Base-by-base conservation (phyloP, 2,888 invertebrate genomes). In the Lagria hirta region DNA sequence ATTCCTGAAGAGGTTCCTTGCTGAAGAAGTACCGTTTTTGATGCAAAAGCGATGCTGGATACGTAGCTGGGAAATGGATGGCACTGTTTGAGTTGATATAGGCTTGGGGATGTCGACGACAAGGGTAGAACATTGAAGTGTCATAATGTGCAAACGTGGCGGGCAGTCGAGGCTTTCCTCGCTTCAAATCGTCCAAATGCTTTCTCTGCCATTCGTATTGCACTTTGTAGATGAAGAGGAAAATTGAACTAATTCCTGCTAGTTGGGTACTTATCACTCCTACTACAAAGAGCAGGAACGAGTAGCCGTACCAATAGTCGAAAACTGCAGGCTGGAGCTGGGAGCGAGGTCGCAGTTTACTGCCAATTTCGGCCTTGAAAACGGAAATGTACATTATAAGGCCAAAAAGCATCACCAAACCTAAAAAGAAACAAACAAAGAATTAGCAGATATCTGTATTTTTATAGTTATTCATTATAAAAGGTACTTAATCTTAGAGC, bases 341-440 rank as follows among this genome's bases (percentile, higher is more conserved):
- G 11, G 89, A 87, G 65, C 84, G 81, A 45, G 91, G 84, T 48
- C 88, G 80, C 44, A 93, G 75, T 72, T 93, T 93, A 63, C 86
- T 85, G 26, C 91, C 91, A 27, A 93, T 81, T 79, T 93, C 92
- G 5, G 91, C 86, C 73, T 93, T 93, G 70, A 93, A 86, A 63
- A 90, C 85, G 41, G 92, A 91, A 75, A 93, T 91, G 79, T 92
- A 93, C 79, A 92, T 89, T 64, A 93, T 89, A 70, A 93, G 81
- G 30, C 91, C 93, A 57, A 89, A 86, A 60, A 93, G 80, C 88
- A 93, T 90, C 54, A 91, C 78, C 51, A 93, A 77, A 69, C 92
- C 93, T 92, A 75, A 34, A 78, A 77, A 47, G 53, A 43, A 26
- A 34, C 16, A 30, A 23, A 26, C 17, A n/a, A 13, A 37, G 3